Base-by-base conservation (phyloP, 2,888 invertebrate species). In the Tanypteryx hageni region DNA sequence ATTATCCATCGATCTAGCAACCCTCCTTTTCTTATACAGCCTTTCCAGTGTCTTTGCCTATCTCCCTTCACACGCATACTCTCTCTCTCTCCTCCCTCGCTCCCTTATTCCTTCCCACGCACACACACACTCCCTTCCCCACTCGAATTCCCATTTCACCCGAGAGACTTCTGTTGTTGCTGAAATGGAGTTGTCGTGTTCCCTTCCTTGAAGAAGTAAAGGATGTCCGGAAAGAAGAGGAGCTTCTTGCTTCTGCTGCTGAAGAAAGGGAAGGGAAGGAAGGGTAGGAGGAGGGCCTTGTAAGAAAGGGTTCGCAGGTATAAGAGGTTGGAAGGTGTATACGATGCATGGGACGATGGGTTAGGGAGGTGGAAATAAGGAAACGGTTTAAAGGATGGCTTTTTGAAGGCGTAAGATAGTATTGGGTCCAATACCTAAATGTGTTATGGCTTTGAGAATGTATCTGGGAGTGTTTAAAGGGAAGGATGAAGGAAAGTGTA, bases 121-220 rank as follows among this genome's bases (percentile, higher is more conserved):
- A 44, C 31, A 11, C 57, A 58, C 58, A 57, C 61, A 2, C 44
- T 22, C 13, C 13, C 89, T 31, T 18, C 58, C 64, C 44, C 64
- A 31, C 31, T 86, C 86, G 59, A 86, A 89, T 64, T 61, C 89
- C 89, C 61, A 89, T 89, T 89, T 89, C 89, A 86, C 89, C 89
- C 89, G 89, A 89, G 89, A 89, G 89, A 89, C 64, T 89, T 89
- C 89, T 89, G 89, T 89, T 89, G 89, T 89, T 89, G 64, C 89
- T 68, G 89, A 89, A 89, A 89, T 89, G 89, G 89, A 89, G 89
- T 64, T 89, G 89, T 89, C 89, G 89, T 89, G 89, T 89, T 89
- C 86, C 57, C 86, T 86, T 86, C 86, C 86, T 86, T 61, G 89
- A 89, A 89, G 89, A 68, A 89, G 89, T 89, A 89, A 68, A 89